Conservation (phyloP, 2,797 vertebrate species). For the Tokudaia muenninki region DNA sequence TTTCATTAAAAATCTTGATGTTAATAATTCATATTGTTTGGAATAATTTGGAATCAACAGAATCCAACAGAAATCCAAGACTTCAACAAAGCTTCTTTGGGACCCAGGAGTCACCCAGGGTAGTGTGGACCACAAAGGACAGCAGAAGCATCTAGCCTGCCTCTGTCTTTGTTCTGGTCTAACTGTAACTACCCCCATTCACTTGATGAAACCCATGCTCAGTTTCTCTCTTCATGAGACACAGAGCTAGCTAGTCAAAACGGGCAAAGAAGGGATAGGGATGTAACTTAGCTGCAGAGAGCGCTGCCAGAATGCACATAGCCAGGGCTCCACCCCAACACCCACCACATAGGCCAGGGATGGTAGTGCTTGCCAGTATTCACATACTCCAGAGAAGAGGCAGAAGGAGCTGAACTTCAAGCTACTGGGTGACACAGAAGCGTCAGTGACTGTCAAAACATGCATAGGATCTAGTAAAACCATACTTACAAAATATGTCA, state of each 20-base stretch:
- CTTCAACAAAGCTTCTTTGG: not conserved
- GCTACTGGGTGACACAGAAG: not conserved
- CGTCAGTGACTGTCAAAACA: not conserved
- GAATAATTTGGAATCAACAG: slow-evolving; percentile 52
- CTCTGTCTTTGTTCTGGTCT: not conserved
- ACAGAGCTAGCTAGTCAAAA: not conserved
- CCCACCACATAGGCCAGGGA: not conserved
- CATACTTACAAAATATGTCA: not conserved
- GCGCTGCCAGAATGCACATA: not conserved
- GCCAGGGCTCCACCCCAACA: not conserved
- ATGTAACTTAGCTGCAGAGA: not conserved
- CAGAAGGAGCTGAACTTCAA: not conserved
- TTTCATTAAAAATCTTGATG: slow-evolving; percentile 65
- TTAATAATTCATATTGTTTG: slow-evolving; percentile 58
- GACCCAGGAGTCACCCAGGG: not conserved
- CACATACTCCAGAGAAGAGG: not conserved
- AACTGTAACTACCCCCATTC: not conserved
- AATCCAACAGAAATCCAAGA: slow-evolving; percentile 27
- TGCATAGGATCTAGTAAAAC: not conserved
- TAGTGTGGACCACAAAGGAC: not conserved
- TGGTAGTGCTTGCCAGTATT: not conserved
- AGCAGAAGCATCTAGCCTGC: not conserved
- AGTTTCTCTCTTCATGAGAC: slow-evolving; percentile 1
- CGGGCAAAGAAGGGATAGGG: not conserved
- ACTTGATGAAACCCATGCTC: not conserved